phyloP scores from a whole-genome alignment of 2,888 invertebrate species.

The Drosophila austrosaltans region DNA sequence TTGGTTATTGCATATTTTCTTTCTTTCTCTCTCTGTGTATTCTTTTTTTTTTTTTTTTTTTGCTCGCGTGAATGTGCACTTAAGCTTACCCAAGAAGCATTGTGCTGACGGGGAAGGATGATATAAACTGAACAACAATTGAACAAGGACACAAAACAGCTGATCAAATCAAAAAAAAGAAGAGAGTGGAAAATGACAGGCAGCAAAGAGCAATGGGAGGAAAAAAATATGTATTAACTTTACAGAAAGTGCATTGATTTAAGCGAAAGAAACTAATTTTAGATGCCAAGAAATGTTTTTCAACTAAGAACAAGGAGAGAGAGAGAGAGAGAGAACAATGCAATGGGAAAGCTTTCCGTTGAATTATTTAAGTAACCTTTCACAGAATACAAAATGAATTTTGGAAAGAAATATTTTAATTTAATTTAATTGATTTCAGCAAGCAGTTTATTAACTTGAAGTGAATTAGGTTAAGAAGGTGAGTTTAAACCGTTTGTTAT shows the following conservation, averaged over 20 bases:
- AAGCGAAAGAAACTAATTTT: background rate
- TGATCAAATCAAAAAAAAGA: conserved; percentile 3
- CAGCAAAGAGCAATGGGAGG: background rate
- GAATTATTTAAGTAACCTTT: background rate
- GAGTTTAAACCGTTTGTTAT: too few relatives aligned
- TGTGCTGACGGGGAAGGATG: background rate
- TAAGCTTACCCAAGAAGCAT: conserved; percentile 31
- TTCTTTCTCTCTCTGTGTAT: background rate
- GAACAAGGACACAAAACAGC: conserved; percentile 12
- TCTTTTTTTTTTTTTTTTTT: background rate
- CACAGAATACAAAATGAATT: too few relatives aligned
- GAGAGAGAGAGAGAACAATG: background rate
- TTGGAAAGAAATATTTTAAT: too few relatives aligned
- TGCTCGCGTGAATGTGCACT: conserved; percentile 36
- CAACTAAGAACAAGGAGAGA: background rate
- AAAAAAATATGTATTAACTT: conserved; percentile 1
- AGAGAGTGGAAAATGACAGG: background rate
- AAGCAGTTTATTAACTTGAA: too few relatives aligned
- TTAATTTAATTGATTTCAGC: too few relatives aligned
- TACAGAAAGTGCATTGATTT: conserved; percentile 5
- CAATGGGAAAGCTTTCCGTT: background rate
- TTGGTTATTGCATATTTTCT: conserved; percentile 13
- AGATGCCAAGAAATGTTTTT: background rate
- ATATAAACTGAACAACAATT: conserved; percentile 6
- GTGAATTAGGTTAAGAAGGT: too few relatives aligned